Base-by-base conservation (phyloP, 2,888 invertebrate genomes). In the Heliconius hortense region DNA sequence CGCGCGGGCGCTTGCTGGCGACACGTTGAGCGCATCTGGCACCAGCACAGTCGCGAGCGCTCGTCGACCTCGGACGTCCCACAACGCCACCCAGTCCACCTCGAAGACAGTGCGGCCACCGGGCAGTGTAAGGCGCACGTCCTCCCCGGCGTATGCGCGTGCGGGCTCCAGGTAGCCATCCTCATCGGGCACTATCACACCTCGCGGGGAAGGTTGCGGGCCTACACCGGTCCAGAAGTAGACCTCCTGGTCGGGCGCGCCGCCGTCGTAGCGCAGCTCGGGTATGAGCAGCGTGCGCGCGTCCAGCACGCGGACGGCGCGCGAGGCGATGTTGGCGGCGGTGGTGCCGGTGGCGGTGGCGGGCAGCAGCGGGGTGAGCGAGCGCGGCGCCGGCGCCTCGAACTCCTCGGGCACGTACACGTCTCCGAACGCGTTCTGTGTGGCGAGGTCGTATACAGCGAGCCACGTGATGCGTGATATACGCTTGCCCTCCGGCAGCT, bases 181-280 rank as follows among this genome's bases (percentile, higher is more conserved):
- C 89, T 98, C 98, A 89, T 98, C 98, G 0, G 98, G 98, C 79
- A 98, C 96, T 91, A 96, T 97, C 81, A 92, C 93, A 1, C 98
- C 98, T 82, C 96, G 96, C 66, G 96, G 95, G 18, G 96, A 96
- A 0, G 98, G 98, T 85, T 98, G 97, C 35, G 98, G 97, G 0
- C 98, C 98, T 76, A 97, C 96, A 15, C 98, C 98, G 1, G 96
- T 96, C 97, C 97, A 98, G 90, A 98, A 98, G 89, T 96, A 97
- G 0, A 97, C 96, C 80, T 96, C 96, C 80, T 95, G 95, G 69
- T 69, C 69, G 56, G 69, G 69, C 0, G 97, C 97, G 78, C 92
- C 91, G 10, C 97, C 97, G 88, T 98, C 96, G 86, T 97, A 98
- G 4, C 92, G 95, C 80, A 98, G 96, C 82, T 97, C 95, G 0